Evolutionary conservation across 2,113 vertebrate species (phyloP), one percentile per base, ranked within the genome.

Genomic region (Phaetusa simplex): DNA sequence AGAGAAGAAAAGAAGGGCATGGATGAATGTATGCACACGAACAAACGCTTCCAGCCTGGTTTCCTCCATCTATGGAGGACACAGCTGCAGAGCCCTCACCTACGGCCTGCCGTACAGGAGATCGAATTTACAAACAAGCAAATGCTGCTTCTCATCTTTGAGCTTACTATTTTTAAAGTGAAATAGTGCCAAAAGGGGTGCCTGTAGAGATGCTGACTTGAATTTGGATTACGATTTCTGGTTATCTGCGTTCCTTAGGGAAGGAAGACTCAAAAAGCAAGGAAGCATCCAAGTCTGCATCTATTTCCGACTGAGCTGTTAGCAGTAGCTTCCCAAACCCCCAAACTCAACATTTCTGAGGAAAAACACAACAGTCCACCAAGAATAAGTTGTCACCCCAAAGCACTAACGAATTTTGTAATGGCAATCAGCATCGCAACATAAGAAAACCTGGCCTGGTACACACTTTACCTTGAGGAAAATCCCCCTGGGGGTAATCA

Each of bases 401-500:
- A 82, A 88, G 10, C 61, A 45, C 61, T 47, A 8, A 17, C 19
- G 34, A 5, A 70, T 59, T 90, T 19, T 30, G 50, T 43, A 80
- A 94, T 0, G 5, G 30, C 17, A 84, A 77, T 58, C 65, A 30
- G 70, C 26, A 61, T 73, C 24, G 4, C 65, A 64, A 87, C 1
- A 0, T 65, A 90, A 92, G 80, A 93, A 83, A 92, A 47, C 80
- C 85, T 80, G 72, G 65, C 67, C 93, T 13, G 59, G 74, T 56
- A 36, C 73, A 77, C 61, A 92, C 90, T 92, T 98, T 96, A 99
- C 99, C 99, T 82, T 99, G 98, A 2, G 99, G 99, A 85, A 98
- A 99, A 53, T 99, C 99, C 55, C 99, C 99, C 95, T 99, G 99
- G 12, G 99, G 98, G 84, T 99, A 99, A 97, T 99, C 99, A 45